phyloP scores from a whole-genome alignment of 2,113 vertebrate genomes.

The Pseudolaguvia tuberculata region DNA sequence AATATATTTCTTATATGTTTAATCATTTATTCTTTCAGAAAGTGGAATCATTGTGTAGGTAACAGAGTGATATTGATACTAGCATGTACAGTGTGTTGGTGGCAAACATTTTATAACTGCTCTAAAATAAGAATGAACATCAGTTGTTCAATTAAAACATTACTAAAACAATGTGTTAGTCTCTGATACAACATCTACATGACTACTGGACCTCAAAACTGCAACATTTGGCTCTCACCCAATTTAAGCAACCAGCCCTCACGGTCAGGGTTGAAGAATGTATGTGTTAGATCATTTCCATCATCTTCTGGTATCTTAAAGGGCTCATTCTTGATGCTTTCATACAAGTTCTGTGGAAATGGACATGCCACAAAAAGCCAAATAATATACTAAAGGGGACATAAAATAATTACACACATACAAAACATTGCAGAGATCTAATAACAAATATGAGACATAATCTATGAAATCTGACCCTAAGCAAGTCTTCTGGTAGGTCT shows the following conservation, averaged over 20 bases:
- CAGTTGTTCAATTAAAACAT: not conserved
- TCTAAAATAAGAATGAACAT: not conserved
- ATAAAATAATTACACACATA: not conserved
- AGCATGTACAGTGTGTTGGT: not conserved
- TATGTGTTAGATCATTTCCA: constrained; percentile 13
- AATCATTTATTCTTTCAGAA: not conserved
- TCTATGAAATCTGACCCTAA: constrained; percentile 71
- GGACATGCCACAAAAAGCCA: not conserved
- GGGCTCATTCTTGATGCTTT: constrained; percentile 70
- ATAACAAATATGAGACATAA: not conserved
- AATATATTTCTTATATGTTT: not conserved
- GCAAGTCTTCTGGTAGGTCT: constrained; percentile 89
- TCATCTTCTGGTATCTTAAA: constrained; percentile 22
- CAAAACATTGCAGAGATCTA: not conserved
- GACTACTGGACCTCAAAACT: not conserved
- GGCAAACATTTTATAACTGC: not conserved
- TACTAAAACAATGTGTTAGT: not conserved
- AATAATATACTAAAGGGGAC: not conserved
- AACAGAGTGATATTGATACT: not conserved
- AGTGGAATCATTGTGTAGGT: not conserved
- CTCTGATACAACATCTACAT: not conserved
- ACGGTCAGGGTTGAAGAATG: constrained; percentile 76
- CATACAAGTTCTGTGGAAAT: constrained; percentile 83
- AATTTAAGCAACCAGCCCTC: constrained; percentile 96
- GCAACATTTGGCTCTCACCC: constrained; percentile 66